Percentiles rank a stretch among this genome's conserved stretches.
Conservation (phyloP, 2,797 vertebrate species). For the Aldrovandia affinis region DNA sequence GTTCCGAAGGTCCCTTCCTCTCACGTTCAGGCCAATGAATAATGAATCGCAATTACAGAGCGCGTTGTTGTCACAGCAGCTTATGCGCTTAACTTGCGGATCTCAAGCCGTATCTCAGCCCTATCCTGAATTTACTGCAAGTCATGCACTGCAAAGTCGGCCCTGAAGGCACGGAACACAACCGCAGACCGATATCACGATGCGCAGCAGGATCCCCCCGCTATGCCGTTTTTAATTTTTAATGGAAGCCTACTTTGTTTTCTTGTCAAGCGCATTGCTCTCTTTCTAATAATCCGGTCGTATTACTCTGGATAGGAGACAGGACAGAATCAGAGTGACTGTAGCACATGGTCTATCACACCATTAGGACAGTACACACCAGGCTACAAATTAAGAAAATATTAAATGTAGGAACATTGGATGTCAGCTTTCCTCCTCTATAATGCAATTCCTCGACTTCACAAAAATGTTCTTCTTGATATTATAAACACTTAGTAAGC, state of each 20-base stretch:
- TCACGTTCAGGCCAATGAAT: not conserved
- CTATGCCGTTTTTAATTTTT: not conserved
- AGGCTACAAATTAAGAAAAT: too few relatives aligned
- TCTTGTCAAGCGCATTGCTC: not conserved
- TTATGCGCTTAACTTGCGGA: slow-evolving; percentile 1
- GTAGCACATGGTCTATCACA: not conserved
- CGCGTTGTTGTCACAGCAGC: not conserved
- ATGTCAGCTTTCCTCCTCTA: too few relatives aligned
- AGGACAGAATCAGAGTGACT: not conserved
- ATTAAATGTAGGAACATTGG: too few relatives aligned
- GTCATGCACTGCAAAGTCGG: not conserved
- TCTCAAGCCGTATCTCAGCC: not conserved
- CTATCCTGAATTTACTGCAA: not conserved
- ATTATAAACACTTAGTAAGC: too few relatives aligned
- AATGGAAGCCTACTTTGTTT: slow-evolving; percentile 15
- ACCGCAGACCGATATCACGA: not conserved
- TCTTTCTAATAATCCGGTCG: slow-evolving; percentile 3
- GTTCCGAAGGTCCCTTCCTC: slow-evolving; percentile 38
- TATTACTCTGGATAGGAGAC: not conserved
- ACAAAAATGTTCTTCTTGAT: too few relatives aligned
- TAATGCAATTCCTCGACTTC: too few relatives aligned
- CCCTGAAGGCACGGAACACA: not conserved
- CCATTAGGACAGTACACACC: too few relatives aligned
- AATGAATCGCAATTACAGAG: slow-evolving; percentile 4
- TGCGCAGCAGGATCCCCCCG: not conserved